These are phyloP conservation scores for Zelleria hepariella DNA, from an alignment of 2,888 invertebrate species.

Conservation along the genomic window DNA sequence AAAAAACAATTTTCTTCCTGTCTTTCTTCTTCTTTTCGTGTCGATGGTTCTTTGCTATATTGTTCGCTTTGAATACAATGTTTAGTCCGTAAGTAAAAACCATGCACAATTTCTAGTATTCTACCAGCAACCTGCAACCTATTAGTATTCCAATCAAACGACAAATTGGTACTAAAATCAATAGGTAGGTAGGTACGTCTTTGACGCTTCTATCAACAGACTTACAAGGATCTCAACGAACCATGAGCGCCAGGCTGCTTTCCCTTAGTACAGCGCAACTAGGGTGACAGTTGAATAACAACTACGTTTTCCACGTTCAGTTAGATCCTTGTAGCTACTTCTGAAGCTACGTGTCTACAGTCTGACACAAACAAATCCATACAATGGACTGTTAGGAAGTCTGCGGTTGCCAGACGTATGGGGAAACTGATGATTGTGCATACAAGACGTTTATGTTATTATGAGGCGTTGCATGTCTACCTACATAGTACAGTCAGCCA, in stretches of 20 bases:
- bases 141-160: neutral
- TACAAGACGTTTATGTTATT: slow-evolving; percentile 16
- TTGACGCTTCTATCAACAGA: neutral
- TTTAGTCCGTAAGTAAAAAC: too few relatives aligned
- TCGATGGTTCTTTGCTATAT: too few relatives aligned
- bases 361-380: slow-evolving; percentile 18
- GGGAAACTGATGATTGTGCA: slow-evolving; percentile 43
- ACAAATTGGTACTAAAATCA: neutral
- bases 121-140: neutral
- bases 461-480: too few relatives aligned
- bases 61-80: too few relatives aligned
- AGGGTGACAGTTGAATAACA: too few relatives aligned
- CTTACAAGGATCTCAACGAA: too few relatives aligned
- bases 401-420: slow-evolving; percentile 36
- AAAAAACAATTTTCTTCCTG: too few relatives aligned
- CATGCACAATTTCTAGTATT: neutral
- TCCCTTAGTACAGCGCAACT: too few relatives aligned
- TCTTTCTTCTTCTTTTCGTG: too few relatives aligned
- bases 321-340: neutral
- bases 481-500: too few relatives aligned
- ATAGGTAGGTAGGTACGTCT: neutral
- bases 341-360: neutral
- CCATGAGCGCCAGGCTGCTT: too few relatives aligned
- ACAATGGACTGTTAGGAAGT: slow-evolving; percentile 56
- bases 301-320: neutral